A percentile compares a stretch with the other conserved stretches of the same genome.
These are phyloP conservation scores for Piprites chloris DNA, from an alignment of 2,113 vertebrate genomes.

Conservation along the genomic window DNA sequence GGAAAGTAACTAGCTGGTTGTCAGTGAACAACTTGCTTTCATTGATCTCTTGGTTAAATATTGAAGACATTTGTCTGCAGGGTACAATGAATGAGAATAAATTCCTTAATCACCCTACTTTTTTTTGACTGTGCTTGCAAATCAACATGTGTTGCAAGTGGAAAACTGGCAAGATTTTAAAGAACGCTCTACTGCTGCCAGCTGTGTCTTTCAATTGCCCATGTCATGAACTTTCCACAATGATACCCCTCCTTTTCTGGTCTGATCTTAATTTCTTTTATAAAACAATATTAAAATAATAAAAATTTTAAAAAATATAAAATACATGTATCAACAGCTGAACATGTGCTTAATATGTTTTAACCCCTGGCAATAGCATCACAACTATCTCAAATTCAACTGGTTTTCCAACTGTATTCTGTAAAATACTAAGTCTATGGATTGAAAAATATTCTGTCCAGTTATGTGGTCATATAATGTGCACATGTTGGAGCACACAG, in stretches of 20 bases:
- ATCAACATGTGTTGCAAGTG: background rate
- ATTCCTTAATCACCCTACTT: slow-evolving; percentile 29
- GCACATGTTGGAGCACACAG: background rate
- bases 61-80: slow-evolving; percentile 28
- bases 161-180: background rate
- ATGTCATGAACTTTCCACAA: background rate
- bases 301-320: background rate
- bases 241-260: background rate
- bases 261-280: background rate
- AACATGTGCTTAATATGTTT: background rate
- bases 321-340: background rate
- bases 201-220: background rate
- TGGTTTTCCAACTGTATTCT: background rate
- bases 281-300: background rate
- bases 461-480: background rate
- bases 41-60: slow-evolving; percentile 45
- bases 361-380: background rate
- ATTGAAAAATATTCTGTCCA: background rate
- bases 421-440: background rate
- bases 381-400: background rate
- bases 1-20: background rate
- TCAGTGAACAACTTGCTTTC: slow-evolving; percentile 22
- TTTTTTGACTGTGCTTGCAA: slow-evolving; percentile 1
- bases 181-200: background rate
- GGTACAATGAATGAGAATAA: slow-evolving; percentile 40